Base-by-base conservation (phyloP, 2,797 vertebrate species). In the Pterois miles region DNA sequence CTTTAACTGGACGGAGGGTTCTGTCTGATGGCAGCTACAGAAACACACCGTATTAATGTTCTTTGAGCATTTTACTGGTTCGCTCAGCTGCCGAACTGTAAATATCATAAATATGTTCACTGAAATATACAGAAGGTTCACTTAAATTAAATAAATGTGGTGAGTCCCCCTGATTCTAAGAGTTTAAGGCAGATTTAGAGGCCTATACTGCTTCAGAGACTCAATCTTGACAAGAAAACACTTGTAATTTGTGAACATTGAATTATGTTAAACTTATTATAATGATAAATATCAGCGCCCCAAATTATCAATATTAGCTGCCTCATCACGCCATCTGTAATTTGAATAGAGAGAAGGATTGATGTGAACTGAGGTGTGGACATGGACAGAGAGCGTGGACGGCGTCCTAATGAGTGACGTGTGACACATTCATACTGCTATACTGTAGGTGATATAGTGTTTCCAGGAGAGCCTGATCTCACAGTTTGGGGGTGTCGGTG, bases 401-500 rank as follows among this genome's bases (percentile, higher is more conserved):
- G 5, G 23, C 2, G 23, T 50, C 56, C 8, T 20, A 43, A 38
- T 40, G 52, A 18, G 75, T 66, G 71, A 73, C 40, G 11, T 20
- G 69, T 52, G 62, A 67, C 57, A 53, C 63, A 40, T 74, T 83
- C 46, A 40, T 75, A 12, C 80, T 52, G 54, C 38, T 68, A 11
- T 27, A 25, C 60, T 52, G 65, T 38, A 34, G 70, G 69, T 60
- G 10, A 48, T 12, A n/a, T 8, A 20, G 59, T 40, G 65, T 75
- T 82, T 88, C 85, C 87, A 65, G 82, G 82, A 88, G 71, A 75
- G 66, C 72, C 59, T 64, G 80, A 88, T 91, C 90, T 96, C 96
- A 99, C 87, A 99, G 96, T 92, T 97, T 97, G 0, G 98, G 98
- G 10, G 97, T 99, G 86, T 96, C 96, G 8, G 96, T 96, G 58